A percentile compares a stretch with the other conserved stretches of the same genome.
phyloP scores from a whole-genome alignment of 2,113 vertebrate species.

The Marmota monax region DNA sequence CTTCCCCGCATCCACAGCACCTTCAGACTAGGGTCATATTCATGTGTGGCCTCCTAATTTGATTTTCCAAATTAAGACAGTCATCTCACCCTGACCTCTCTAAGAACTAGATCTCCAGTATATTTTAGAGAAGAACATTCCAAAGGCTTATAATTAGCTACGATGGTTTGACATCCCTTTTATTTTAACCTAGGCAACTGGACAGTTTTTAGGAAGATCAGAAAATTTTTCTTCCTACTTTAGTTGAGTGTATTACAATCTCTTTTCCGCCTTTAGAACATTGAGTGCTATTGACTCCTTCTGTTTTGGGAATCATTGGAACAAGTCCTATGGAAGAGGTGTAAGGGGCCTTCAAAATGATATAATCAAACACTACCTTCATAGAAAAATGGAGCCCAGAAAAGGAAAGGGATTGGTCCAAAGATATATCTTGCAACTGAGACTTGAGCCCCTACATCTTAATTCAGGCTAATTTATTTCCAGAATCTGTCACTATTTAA shows the following conservation, averaged over 20 bases:
- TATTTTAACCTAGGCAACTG: neutral
- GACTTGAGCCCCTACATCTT: neutral
- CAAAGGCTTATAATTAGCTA: neutral
- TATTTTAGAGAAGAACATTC: neutral
- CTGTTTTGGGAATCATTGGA: neutral
- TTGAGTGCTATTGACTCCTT: neutral
- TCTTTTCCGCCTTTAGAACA: neutral
- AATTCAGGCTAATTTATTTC: neutral
- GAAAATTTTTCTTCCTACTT: neutral
- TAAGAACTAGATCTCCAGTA: neutral
- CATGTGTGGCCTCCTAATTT: neutral
- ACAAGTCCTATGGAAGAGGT: neutral
- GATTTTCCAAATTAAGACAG: neutral
- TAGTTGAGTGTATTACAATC: neutral
- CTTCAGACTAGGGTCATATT: neutral
- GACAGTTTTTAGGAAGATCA: neutral
- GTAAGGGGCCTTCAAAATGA: neutral
- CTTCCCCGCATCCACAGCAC: neutral
- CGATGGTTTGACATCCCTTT: neutral
- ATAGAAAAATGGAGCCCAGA: neutral
- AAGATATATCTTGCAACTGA: neutral
- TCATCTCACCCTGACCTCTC: neutral
- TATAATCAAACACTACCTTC: neutral
- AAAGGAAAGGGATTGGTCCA: neutral
- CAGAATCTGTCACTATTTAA: neutral